Evolutionary conservation across 1,140 invertebrate genomes (phyloP).

Genomic region (Drosophila virilis): DNA sequence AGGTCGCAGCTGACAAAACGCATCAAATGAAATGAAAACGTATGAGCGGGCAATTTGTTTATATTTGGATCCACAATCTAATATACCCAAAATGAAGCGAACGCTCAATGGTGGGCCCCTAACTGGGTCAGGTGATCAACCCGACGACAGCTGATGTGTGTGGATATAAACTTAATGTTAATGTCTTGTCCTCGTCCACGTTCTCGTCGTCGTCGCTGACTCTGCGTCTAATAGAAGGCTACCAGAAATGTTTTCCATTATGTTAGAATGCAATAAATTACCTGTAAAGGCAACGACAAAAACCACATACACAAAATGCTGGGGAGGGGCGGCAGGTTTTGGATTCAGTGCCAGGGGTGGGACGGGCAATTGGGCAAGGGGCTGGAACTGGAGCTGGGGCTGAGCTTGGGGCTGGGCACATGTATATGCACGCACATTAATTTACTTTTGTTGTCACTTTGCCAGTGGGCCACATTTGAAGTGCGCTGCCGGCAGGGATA

Average conservation of each 20-base stretch:
- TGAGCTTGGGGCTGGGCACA: slow-evolving; percentile 18
- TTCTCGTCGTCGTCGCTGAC: slow-evolving; percentile 27
- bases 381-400: neutral
- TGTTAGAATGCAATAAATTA: slow-evolving; percentile 84
- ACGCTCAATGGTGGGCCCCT: neutral
- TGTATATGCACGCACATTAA: slow-evolving; percentile 79
- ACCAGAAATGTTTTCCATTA: slow-evolving; percentile 80
- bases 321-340: slow-evolving; percentile 3
- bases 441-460: slow-evolving; percentile 83
- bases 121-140: slow-evolving; percentile 63
- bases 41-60: slow-evolving; percentile 75
- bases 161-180: slow-evolving; percentile 78
- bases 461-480: slow-evolving; percentile 81
- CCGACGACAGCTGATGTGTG: slow-evolving; percentile 70
- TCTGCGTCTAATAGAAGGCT: slow-evolving; percentile 63
- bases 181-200: slow-evolving; percentile 61
- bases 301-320: slow-evolving; percentile 52
- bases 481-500: slow-evolving; percentile 71
- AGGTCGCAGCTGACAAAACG: slow-evolving; percentile 40
- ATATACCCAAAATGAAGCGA: slow-evolving; percentile 34
- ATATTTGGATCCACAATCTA: slow-evolving; percentile 64
- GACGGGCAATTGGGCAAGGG: neutral
- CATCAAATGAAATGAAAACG: slow-evolving; percentile 73
- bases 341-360: neutral
- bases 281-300: slow-evolving; percentile 77